phyloP scores from a whole-genome alignment of 2,888 invertebrate species.

The Ophion slaviceki region DNA sequence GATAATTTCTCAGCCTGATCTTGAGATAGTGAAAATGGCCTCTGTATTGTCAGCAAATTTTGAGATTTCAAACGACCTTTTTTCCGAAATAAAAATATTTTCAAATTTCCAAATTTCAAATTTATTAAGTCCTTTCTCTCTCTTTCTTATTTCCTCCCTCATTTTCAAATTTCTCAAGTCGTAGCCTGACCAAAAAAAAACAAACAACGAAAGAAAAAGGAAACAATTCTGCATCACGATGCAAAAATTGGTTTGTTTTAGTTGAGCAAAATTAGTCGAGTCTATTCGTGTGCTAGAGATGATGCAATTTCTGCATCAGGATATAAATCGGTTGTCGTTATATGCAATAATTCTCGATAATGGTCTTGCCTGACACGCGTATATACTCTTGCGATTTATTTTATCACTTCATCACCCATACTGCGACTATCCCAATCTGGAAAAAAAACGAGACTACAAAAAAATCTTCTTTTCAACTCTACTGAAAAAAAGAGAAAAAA shows the following conservation, averaged over 20 bases:
- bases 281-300: not conserved
- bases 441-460: not conserved
- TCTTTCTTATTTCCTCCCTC: too few species aligned
- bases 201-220: too few species aligned
- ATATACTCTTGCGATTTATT: not conserved
- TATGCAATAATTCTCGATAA: slow-evolving; percentile 10
- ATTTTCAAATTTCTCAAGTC: too few species aligned
- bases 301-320: not conserved
- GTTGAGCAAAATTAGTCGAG: not conserved
- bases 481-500: not conserved
- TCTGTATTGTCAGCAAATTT: too few species aligned
- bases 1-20: not conserved
- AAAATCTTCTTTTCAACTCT: not conserved
- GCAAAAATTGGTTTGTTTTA: not conserved
- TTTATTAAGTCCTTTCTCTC: too few species aligned
- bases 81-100: not conserved
- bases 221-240: too few species aligned
- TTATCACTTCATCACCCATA: not conserved
- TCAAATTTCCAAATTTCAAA: too few species aligned
- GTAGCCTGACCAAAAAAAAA: too few species aligned
- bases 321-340: not conserved
- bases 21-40: not conserved
- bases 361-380: not conserved
- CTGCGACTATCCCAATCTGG: not conserved
- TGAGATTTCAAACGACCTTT: not conserved